Evolutionary conservation across 1,140 invertebrate genomes (phyloP).

Genomic region (Ostrea edulis): DNA sequence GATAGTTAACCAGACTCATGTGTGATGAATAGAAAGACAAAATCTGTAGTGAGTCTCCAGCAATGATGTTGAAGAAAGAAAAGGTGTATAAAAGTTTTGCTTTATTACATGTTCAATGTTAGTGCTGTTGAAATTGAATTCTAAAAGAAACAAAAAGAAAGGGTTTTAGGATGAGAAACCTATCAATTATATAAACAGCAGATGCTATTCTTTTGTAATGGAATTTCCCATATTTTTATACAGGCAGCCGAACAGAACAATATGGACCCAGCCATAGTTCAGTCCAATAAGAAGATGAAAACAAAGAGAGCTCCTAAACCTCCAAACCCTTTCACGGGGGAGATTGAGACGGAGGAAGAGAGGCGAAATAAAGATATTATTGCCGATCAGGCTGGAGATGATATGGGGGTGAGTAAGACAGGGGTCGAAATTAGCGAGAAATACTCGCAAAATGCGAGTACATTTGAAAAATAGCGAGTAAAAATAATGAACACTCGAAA

Average conservation of each 20-base stretch:
- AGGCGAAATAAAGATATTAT: slow-evolving; percentile 29
- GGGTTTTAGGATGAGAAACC: no score
- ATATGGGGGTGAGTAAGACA: slow-evolving; percentile 37
- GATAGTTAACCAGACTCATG: no score
- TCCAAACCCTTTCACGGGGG: slow-evolving; percentile 82
- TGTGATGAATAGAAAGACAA: no score
- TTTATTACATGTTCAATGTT: neutral
- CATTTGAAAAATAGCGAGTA: no score
- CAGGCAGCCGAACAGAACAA: slow-evolving; percentile 81
- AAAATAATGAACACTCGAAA: no score
- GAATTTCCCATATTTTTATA: neutral
- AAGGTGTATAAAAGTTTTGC: no score
- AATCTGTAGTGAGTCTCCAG: no score
- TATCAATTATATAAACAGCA: no score
- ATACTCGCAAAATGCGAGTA: no score
- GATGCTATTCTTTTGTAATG: no score
- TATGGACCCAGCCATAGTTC: slow-evolving; percentile 82
- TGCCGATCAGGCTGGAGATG: slow-evolving; percentile 23
- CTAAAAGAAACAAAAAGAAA: neutral
- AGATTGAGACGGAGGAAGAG: slow-evolving; percentile 78
- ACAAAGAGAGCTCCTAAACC: slow-evolving; percentile 82
- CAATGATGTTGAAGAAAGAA: no score
- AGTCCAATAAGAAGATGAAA: slow-evolving; percentile 77
- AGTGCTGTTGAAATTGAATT: neutral
- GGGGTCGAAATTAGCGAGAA: no score